phyloP scores from a whole-genome alignment of 2,888 invertebrate species.

The Pristionchus maxplancki region DNA sequence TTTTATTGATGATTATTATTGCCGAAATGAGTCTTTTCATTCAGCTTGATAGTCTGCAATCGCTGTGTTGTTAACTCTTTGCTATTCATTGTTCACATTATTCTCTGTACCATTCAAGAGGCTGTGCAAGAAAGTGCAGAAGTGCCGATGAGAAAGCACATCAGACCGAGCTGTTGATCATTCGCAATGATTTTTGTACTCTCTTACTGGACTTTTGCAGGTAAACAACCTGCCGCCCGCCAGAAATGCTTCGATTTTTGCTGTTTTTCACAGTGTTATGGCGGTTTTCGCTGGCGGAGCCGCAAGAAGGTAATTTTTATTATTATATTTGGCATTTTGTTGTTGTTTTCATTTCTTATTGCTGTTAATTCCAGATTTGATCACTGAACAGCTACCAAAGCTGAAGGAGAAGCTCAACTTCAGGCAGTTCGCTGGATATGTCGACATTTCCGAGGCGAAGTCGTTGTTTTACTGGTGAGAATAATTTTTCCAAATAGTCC shows the following conservation, averaged over 20 bases:
- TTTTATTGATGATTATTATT: too few relatives aligned
- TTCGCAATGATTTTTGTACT: too few relatives aligned
- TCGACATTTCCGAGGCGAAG: conserved; percentile 77
- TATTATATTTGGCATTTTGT: neutral
- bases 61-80: too few relatives aligned
- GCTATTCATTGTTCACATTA: too few relatives aligned
- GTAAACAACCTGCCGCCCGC: neutral
- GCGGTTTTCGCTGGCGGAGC: neutral
- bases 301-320: neutral
- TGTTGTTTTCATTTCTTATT: neutral
- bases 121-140: too few relatives aligned
- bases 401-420: conserved; percentile 66
- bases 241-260: neutral
- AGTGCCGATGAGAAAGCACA: too few relatives aligned
- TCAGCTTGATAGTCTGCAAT: too few relatives aligned
- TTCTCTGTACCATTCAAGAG: too few relatives aligned
- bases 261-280: neutral
- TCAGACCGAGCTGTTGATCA: too few relatives aligned
- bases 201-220: neutral
- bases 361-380: conserved; percentile 35
- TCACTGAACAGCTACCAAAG: conserved; percentile 53
- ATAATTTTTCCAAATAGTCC: conserved; percentile 75
- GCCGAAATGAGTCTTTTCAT: too few relatives aligned
- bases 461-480: conserved; percentile 79
- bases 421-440: conserved; percentile 80